phyloP scores from a whole-genome alignment of 2,797 vertebrate species.

The Myripristis murdjan region DNA sequence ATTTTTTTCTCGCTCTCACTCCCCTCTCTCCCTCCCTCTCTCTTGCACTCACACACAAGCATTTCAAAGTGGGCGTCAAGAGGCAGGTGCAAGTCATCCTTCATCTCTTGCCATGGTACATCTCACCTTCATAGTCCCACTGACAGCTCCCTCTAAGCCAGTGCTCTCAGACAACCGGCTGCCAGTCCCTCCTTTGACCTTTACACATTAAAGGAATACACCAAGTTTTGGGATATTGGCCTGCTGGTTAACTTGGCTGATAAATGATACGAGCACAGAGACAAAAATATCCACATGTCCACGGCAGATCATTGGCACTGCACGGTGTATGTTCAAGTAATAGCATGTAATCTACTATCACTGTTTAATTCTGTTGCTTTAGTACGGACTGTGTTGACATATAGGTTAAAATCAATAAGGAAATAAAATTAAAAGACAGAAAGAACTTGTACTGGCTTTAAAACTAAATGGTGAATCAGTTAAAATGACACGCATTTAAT shows the following conservation, averaged over 20 bases:
- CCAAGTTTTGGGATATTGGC: background rate
- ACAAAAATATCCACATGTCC: background rate
- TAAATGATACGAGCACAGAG: background rate
- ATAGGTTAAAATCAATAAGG: too few species aligned
- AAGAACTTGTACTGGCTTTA: too few species aligned
- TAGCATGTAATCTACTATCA: background rate
- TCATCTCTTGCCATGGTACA: conserved; percentile 48
- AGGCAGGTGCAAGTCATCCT: conserved; percentile 57
- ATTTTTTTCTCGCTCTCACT: conserved; percentile 24
- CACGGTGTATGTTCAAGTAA: background rate
- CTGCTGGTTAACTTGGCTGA: background rate
- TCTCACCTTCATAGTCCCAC: conserved; percentile 53
- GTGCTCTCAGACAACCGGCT: conserved; percentile 24
- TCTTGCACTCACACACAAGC: conserved; percentile 11
- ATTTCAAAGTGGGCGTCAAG: conserved; percentile 33
- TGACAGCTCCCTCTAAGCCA: conserved; percentile 13
- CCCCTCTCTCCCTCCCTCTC: background rate
- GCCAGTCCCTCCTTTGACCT: conserved; percentile 31
- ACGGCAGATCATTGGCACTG: background rate
- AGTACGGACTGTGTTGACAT: too few species aligned
- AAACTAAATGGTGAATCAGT: too few species aligned
- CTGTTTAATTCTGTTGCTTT: too few species aligned
- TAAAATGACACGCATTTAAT: too few species aligned
- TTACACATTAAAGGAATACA: conserved; percentile 23
- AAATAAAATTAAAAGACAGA: too few species aligned